Evolutionary conservation across 2,113 vertebrate genomes (phyloP), one percentile per base, ranked within the genome.

Genomic region (Helogale parvula): DNA sequence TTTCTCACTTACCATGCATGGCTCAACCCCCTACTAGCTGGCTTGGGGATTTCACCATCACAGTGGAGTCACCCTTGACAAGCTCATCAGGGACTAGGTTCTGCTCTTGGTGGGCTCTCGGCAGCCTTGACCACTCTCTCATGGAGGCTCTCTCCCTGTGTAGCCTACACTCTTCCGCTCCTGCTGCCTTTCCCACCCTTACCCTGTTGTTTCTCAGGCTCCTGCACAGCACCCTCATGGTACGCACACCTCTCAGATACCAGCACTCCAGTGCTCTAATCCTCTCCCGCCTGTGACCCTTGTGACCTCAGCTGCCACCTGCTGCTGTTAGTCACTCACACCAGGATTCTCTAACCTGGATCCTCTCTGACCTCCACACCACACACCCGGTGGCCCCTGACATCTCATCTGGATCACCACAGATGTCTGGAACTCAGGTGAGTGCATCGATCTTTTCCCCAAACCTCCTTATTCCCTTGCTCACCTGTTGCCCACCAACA

Each of bases 121-220:
- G 1, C 11, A 80, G 74, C 27, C 57, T 11, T 0, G 1, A 3
- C 7, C 21, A 19, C 33, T n/a, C n/a, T n/a, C 27, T 63, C 25
- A 0, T 19, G 41, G 66, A 23, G n/a, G 25, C n/a, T 60, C 35
- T 47, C 35, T 74, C 33, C 7, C 54, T 60, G n/a, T 0, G 6
- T 21, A 11, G 14, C 38, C 14, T 33, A 15, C 21, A 23, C 25
- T 5, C 25, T 23, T 31, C n/a, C 63, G 17, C 38, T 60, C 83
- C 63, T 31, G 69, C 38, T 38, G 45, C 68, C 31, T 23, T 6
- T 16, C 23, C 15, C 21, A 33, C 50, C 15, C 38, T 3, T 1
- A 4, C 10, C 3, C 41, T n/a, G 63, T 65, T 57, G n/a, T 50
- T 35, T 11, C 94, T 74, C 66, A n/a, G 27, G 21, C 21, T 14